Conservation (phyloP, 2,113 vertebrate genomes). For the Limanda limanda region DNA sequence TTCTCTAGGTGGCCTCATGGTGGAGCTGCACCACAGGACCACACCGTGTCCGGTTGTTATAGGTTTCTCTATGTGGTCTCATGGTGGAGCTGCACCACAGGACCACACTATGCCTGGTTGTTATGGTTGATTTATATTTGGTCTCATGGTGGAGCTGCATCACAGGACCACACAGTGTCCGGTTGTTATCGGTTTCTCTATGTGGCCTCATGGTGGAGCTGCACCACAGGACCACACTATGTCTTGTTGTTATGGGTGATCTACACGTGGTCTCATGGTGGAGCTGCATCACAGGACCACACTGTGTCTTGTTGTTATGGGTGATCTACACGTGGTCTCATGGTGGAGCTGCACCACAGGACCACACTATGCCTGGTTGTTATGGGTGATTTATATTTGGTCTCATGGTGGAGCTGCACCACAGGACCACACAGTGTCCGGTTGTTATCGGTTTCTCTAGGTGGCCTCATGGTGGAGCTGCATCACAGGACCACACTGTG, state of each 20-base stretch:
- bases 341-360: constrained; percentile 70
- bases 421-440: neutral
- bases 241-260: neutral
- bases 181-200: too few relatives aligned
- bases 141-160: constrained; percentile 75
- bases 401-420: constrained; percentile 74
- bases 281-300: constrained; percentile 67
- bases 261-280: constrained; percentile 54
- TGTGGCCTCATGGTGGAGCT: constrained; percentile 71
- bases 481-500: constrained; percentile 14
- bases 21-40: constrained; percentile 70
- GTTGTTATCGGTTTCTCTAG: too few relatives aligned
- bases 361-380: neutral
- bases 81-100: neutral
- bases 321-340: constrained; percentile 41
- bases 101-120: too few relatives aligned
- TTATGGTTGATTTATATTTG: too few relatives aligned
- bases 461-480: constrained; percentile 73
- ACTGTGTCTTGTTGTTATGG: neutral
- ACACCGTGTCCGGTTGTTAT: neutral
- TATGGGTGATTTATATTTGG: constrained; percentile 11
- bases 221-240: constrained; percentile 26
- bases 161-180: neutral
- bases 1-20: constrained; percentile 47
- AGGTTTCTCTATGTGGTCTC: too few relatives aligned